These are phyloP conservation scores for Redunca redunca DNA, from an alignment of 2,113 vertebrate genomes.

Conservation along the genomic window DNA sequence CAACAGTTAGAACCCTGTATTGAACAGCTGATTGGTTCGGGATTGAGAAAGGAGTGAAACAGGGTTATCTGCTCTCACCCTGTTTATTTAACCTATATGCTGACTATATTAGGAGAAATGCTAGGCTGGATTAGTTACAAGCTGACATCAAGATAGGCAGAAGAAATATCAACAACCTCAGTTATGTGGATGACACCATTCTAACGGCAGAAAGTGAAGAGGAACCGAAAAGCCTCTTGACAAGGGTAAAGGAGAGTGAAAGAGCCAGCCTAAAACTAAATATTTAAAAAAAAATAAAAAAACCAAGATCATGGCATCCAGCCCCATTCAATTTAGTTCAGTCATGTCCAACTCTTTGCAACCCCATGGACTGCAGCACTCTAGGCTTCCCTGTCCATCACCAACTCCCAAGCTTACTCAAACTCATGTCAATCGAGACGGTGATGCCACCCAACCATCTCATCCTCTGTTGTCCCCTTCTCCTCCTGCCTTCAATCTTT, in stretches of 20 bases:
- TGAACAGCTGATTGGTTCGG: background rate
- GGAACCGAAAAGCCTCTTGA: background rate
- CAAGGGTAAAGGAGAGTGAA: background rate
- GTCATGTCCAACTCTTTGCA: fast-evolving
- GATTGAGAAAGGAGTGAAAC: background rate
- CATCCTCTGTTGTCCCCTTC: background rate
- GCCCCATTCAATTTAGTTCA: background rate
- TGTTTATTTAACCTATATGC: background rate
- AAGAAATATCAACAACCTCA: background rate
- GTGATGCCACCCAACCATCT: background rate
- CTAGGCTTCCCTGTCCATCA: background rate
- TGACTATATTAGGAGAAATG: background rate
- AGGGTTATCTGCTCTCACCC: background rate
- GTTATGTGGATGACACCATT: background rate
- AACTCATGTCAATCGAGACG: fast-evolving
- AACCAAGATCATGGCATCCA: background rate
- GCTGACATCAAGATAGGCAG: background rate
- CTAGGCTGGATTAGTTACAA: background rate
- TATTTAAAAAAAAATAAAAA: background rate
- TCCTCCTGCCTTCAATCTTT: background rate
- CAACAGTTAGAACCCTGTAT: background rate
- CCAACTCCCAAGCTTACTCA: background rate
- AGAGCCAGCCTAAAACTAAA: background rate
- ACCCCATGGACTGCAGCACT: background rate
- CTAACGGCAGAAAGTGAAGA: background rate